Evolutionary conservation across 2,113 vertebrate species (phyloP), one percentile per base, ranked within the genome.

Genomic region (Tetraodon nigroviridis): DNA sequence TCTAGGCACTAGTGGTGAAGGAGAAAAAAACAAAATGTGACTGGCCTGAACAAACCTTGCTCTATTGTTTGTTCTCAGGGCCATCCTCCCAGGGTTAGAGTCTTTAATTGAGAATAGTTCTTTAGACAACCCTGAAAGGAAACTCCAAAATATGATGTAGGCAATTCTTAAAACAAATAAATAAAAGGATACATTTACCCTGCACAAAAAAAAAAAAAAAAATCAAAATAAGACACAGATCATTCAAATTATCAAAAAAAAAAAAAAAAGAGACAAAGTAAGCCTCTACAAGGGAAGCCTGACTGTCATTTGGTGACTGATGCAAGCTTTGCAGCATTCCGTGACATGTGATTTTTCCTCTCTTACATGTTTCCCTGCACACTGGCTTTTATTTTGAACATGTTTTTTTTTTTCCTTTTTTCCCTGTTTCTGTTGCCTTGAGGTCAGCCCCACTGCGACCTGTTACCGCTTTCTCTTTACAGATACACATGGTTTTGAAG

Each of bases 381-480:
- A 41, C 62, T 68, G 65, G 22, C 41, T 46, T 32, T 61, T 53
- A 41, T 21, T 63, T 46, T 44, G 27, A 58, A 37, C 7, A 10
- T 56, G 42, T 57, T 18, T n/a, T 20, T 14, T 29, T 59, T n/a
- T 20, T 14, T 29, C 54, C n/a, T 14, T 1, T 20, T 67, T 51
- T 5, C 32, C 16, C 14, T 13, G 18, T 2, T 20, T 18, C 5
- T 44, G 11, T 55, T 44, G 46, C 41, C 56, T 29, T n/a, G 53
- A 62, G 64, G 67, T 74, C 42, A 62, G 55, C 65, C 61, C 64
- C 64, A 47, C 2, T 24, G 67, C 65, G 74, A 71, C 64, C 55
- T 49, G 45, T 56, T 61, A 71, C 21, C 44, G 44, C 29, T 22
- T 57, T 37, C 48, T n/a, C 55, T 51, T 61, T 48, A 45, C 41